Conservation (phyloP, 1,140 invertebrate genomes). For the Lycorma delicatula region DNA sequence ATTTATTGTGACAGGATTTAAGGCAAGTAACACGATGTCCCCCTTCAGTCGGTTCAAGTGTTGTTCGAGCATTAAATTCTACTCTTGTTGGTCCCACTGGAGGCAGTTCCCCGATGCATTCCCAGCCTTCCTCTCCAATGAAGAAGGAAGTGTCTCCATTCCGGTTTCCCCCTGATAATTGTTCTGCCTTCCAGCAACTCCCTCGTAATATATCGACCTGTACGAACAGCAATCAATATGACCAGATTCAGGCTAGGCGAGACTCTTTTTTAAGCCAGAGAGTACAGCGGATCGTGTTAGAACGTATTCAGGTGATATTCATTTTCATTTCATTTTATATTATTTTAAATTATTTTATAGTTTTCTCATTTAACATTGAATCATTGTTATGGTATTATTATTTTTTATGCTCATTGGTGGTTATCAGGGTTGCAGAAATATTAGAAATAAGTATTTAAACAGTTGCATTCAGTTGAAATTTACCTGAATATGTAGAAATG, state of each 20-base stretch:
- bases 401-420: no score
- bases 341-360: no score
- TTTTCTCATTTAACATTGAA: no score
- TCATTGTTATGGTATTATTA: no score
- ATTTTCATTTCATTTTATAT: no score
- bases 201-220: not conserved
- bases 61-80: conserved; percentile 51
- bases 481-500: no score
- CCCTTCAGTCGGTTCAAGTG: conserved; percentile 46
- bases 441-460: no score
- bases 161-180: conserved; percentile 35
- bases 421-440: no score
- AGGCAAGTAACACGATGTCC: conserved; percentile 35
- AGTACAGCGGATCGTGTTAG: conserved; percentile 40
- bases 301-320: conserved; percentile 28
- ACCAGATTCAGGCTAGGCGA: conserved; percentile 14
- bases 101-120: conserved; percentile 38
- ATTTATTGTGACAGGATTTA: conserved; percentile 40
- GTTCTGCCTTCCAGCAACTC: conserved; percentile 19
- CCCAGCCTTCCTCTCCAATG: conserved; percentile 56
- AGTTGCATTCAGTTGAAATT: no score
- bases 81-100: conserved; percentile 36
- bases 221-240: not conserved
- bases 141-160: conserved; percentile 51
- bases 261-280: conserved; percentile 35